Evolutionary conservation across 1,140 invertebrate species (phyloP).

Genomic region (Laodelphax striatellus): DNA sequence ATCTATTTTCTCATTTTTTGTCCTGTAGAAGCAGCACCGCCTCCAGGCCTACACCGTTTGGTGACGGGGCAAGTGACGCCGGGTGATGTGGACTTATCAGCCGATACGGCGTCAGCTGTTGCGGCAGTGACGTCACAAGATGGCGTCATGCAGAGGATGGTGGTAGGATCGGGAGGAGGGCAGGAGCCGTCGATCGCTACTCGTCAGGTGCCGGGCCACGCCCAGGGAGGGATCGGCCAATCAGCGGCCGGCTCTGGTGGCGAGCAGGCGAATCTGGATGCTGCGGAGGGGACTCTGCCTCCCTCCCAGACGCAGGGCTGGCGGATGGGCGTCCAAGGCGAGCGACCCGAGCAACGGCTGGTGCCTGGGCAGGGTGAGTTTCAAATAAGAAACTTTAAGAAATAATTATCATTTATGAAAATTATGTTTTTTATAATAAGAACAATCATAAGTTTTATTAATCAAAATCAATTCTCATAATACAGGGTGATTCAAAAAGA

Average conservation of each 20-base stretch:
- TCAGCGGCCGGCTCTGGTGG: too few species aligned
- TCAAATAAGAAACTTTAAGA: too few species aligned
- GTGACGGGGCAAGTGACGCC: constrained; percentile 22
- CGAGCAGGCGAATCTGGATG: too few species aligned
- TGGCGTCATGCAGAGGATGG: constrained; percentile 9
- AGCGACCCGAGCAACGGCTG: constrained; percentile 3
- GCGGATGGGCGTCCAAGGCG: neutral
- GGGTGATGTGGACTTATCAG: neutral
- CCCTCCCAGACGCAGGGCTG: too few species aligned
- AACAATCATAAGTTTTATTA: too few species aligned
- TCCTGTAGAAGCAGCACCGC: constrained; percentile 14
- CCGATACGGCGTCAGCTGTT: neutral
- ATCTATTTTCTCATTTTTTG: too few species aligned
- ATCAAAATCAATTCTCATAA: too few species aligned
- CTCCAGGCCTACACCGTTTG: constrained; percentile 22
- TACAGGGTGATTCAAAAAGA: too few species aligned
- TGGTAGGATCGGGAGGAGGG: constrained; percentile 4
- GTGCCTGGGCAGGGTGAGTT: constrained; percentile 17
- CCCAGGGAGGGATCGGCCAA: too few species aligned
- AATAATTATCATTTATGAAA: too few species aligned
- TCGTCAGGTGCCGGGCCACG: neutral
- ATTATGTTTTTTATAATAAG: too few species aligned
- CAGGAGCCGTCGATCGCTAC: neutral
- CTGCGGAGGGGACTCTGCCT: too few species aligned
- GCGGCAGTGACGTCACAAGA: neutral